Conservation (phyloP, 2,113 vertebrate species). For the Climacteris rufus region DNA sequence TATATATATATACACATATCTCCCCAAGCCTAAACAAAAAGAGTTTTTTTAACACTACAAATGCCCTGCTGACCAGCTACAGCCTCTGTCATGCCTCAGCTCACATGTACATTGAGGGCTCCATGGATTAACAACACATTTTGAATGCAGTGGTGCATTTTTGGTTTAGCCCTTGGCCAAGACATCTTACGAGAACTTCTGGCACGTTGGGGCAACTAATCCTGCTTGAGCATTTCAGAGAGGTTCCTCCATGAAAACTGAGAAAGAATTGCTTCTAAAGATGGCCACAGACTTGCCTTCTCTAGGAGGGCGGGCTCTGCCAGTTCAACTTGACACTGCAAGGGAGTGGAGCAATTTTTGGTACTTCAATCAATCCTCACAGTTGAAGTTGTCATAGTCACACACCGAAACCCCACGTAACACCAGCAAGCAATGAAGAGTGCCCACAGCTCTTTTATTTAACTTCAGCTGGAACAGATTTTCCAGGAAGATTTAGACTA, state of each 20-base stretch:
- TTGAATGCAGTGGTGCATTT: not conserved
- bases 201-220: accelerated
- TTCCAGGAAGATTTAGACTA: not conserved
- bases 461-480: not conserved
- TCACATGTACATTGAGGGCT: not conserved
- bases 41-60: not conserved
- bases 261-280: not conserved
- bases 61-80: not conserved
- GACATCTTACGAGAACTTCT: not conserved
- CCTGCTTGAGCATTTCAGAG: not conserved
- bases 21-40: not conserved
- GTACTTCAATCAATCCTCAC: not conserved
- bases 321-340: not conserved
- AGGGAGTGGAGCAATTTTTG: not conserved
- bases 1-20: not conserved
- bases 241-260: not conserved
- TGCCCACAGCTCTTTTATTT: not conserved
- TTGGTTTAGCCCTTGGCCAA: not conserved
- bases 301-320: not conserved
- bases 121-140: accelerated
- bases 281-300: not conserved
- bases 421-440: not conserved
- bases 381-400: not conserved
- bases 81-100: not conserved
- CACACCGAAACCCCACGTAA: not conserved